Evolutionary conservation across 1,140 invertebrate genomes (phyloP).

Genomic region (Wasmannia auropunctata): DNA sequence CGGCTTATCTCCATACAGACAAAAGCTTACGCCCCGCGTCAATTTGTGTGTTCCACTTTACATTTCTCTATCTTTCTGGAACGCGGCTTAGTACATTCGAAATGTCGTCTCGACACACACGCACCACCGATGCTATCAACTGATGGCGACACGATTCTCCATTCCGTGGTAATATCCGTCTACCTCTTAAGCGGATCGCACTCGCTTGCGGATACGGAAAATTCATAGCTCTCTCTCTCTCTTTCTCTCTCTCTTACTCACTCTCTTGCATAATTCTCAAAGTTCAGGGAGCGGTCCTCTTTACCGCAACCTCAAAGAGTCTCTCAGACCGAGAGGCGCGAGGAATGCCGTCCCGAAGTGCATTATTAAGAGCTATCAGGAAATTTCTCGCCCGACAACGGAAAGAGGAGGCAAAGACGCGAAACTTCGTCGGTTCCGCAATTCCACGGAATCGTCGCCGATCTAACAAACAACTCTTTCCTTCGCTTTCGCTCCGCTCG

Average conservation of each 20-base stretch:
- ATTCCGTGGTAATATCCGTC: slow-evolving; percentile 18
- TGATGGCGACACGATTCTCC: slow-evolving; percentile 27
- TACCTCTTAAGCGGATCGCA: neutral
- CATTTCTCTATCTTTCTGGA: slow-evolving; percentile 41
- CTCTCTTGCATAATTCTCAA: slow-evolving; percentile 5
- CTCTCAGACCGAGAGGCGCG: slow-evolving; percentile 39
- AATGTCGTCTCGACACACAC: neutral
- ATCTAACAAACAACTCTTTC: slow-evolving; percentile 76
- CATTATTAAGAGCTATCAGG: slow-evolving; percentile 74
- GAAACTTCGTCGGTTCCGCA: slow-evolving; percentile 70
- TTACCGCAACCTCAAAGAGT: slow-evolving; percentile 38
- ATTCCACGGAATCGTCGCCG: slow-evolving; percentile 69
- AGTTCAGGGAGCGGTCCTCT: slow-evolving; percentile 29
- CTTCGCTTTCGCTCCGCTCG: slow-evolving; percentile 30
- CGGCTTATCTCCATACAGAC: slow-evolving; percentile 19
- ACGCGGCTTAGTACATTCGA: slow-evolving; percentile 4
- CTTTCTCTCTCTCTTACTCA: neutral
- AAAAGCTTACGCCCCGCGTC: slow-evolving; percentile 4
- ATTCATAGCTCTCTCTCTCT: neutral
- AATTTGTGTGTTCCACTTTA: slow-evolving; percentile 40
- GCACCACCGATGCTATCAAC: neutral
- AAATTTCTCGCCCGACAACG: slow-evolving; percentile 62
- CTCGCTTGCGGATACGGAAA: slow-evolving; percentile 26
- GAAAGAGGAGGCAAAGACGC: slow-evolving; percentile 52
- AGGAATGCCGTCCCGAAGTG: slow-evolving; percentile 56